Conservation (phyloP, 2,888 invertebrate species). For the Drosophila paramelanica region DNA sequence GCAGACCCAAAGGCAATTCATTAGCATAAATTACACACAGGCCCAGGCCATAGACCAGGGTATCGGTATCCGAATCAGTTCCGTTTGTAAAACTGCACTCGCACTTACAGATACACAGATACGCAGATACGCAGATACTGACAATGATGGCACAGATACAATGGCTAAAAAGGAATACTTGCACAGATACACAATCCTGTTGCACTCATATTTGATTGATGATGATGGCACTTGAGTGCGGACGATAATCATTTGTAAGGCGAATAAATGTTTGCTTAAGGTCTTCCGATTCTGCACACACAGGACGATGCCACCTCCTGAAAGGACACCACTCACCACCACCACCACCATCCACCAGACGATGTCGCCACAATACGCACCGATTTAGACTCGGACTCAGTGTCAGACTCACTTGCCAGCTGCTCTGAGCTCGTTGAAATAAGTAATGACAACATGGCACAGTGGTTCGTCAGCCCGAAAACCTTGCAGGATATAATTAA, state of each 20-base stretch:
- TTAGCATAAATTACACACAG: constrained; percentile 71
- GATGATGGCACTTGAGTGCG: constrained; percentile 61
- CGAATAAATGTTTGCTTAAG: constrained; percentile 56
- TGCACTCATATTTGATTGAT: constrained; percentile 70
- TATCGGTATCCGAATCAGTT: constrained; percentile 6
- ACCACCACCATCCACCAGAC: constrained; percentile 13
- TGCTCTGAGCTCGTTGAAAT: constrained; percentile 56
- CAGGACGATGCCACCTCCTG: not conserved
- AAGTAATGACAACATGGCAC: constrained; percentile 30
- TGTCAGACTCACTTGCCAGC: constrained; percentile 39
- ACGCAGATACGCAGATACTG: constrained; percentile 1
- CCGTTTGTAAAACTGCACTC: constrained; percentile 33
- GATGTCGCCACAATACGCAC: constrained; percentile 29
- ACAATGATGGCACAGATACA: constrained; percentile 6
- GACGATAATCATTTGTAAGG: constrained; percentile 73
- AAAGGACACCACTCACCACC: not conserved
- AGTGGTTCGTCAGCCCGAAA: not conserved
- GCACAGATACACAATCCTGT: constrained; percentile 36
- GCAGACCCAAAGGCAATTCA: constrained; percentile 50
- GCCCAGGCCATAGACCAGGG: not conserved
- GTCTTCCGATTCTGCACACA: constrained; percentile 12
- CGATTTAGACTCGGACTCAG: constrained; percentile 34
- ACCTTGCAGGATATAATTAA: not conserved
- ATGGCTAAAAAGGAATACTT: constrained; percentile 7
- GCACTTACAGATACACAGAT: constrained; percentile 2